Percentiles rank a stretch among this genome's conserved stretches.
phyloP scores from a whole-genome alignment of 2,888 invertebrate genomes.

The Gymnosoma rotundatum region DNA sequence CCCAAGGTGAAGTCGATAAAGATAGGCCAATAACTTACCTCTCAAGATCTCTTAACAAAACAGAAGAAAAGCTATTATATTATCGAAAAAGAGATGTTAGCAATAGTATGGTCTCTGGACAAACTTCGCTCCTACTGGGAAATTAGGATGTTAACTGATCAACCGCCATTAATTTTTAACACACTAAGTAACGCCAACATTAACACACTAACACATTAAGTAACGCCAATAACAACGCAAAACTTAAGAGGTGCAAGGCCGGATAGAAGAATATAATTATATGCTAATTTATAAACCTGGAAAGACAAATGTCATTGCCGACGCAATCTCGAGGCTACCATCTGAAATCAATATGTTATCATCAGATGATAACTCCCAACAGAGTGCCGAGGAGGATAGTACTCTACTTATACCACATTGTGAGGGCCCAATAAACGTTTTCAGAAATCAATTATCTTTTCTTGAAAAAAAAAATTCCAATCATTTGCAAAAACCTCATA shows the following conservation, averaged over 20 bases:
- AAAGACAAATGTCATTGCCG: slow-evolving; percentile 51
- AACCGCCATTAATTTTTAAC: too few species aligned
- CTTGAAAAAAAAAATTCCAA: background rate
- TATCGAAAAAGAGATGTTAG: background rate
- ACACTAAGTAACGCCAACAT: background rate
- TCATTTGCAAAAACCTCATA: background rate
- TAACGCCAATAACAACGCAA: background rate
- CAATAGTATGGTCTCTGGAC: background rate
- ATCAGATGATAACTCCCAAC: background rate
- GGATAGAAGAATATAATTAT: slow-evolving; percentile 25
- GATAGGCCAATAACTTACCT: background rate
- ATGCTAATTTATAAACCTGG: slow-evolving; percentile 52
- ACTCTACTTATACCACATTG: background rate
- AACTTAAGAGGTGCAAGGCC: background rate
- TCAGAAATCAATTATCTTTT: background rate
- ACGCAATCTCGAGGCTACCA: slow-evolving; percentile 32
- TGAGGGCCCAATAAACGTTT: background rate
- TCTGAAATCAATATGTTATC: background rate
- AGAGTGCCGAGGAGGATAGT: background rate
- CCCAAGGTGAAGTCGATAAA: background rate
- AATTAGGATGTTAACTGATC: too few species aligned
- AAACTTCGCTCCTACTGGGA: background rate
- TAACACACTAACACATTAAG: background rate
- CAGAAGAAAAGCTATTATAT: background rate
- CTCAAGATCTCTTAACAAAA: background rate